These are phyloP conservation scores for Apocrypta bakeri DNA, from an alignment of 1,140 invertebrate species.

Conservation along the genomic window DNA sequence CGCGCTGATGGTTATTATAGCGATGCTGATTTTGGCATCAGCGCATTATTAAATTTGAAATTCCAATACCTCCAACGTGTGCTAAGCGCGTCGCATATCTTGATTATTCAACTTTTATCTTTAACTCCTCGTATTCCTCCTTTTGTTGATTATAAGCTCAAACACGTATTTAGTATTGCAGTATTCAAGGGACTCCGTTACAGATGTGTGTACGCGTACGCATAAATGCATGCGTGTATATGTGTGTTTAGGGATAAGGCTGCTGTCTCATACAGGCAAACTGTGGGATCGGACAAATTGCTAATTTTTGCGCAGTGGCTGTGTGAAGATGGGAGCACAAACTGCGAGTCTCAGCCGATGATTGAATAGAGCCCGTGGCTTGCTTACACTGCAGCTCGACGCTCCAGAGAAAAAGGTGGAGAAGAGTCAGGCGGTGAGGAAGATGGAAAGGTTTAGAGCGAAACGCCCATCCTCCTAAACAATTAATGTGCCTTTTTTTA, in stretches of 20 bases:
- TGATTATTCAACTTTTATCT: neutral
- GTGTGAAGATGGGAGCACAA: neutral
- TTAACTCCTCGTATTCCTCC: neutral
- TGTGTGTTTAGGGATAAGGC: conserved; percentile 7
- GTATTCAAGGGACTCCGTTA: neutral
- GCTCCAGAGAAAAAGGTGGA: conserved; percentile 12
- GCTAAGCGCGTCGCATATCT: neutral
- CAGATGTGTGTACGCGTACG: no score
- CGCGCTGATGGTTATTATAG: conserved; percentile 35
- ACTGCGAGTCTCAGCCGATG: neutral
- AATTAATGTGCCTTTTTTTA: conserved; percentile 38
- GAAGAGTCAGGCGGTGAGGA: neutral
- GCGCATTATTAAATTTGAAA: conserved; percentile 50
- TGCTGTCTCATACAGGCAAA: neutral
- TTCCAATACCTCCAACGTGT: conserved; percentile 27
- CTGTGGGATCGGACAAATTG: neutral
- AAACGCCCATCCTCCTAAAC: conserved; percentile 49
- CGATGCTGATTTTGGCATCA: conserved; percentile 29
- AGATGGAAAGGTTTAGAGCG: conserved; percentile 33
- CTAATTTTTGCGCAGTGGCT: neutral
- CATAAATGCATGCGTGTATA: no score
- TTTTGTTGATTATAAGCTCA: neutral
- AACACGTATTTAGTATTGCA: neutral
- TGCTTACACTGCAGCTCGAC: conserved; percentile 30
- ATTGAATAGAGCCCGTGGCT: conserved; percentile 45